phyloP scores from a whole-genome alignment of 2,797 vertebrate species.

The Pseudochirops cupreus region DNA sequence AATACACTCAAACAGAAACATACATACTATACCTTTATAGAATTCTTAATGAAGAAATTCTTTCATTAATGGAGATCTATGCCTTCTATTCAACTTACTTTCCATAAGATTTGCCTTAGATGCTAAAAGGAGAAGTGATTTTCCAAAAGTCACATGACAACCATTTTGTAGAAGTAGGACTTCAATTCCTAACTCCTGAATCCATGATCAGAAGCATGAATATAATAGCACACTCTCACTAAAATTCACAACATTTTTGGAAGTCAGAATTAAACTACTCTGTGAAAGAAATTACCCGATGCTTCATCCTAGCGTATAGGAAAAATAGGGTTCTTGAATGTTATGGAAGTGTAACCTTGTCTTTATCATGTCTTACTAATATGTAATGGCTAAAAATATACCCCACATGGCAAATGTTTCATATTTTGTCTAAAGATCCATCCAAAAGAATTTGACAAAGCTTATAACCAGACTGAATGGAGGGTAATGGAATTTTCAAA shows the following conservation, averaged over 20 bases:
- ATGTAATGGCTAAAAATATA: not conserved
- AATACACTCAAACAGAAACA: too few species aligned
- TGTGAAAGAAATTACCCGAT: not conserved
- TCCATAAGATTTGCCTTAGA: not conserved
- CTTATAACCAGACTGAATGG: not conserved
- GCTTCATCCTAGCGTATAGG: not conserved
- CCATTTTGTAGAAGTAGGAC: not conserved
- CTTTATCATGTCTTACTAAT: not conserved
- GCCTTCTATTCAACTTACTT: not conserved
- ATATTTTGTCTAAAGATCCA: not conserved
- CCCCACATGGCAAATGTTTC: not conserved
- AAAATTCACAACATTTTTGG: not conserved
- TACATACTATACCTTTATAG: not conserved
- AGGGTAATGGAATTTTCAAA: not conserved
- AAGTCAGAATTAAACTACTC: not conserved
- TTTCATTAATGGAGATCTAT: not conserved
- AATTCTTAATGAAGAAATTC: not conserved
- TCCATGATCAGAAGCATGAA: not conserved
- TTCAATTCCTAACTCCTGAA: not conserved
- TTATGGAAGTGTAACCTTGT: not conserved
- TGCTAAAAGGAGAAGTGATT: not conserved
- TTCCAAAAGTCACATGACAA: not conserved
- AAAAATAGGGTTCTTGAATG: not conserved
- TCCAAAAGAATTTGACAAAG: not conserved
- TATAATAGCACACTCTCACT: not conserved